Conservation (phyloP, 2,888 invertebrate species). For the Hydraecia micacea region DNA sequence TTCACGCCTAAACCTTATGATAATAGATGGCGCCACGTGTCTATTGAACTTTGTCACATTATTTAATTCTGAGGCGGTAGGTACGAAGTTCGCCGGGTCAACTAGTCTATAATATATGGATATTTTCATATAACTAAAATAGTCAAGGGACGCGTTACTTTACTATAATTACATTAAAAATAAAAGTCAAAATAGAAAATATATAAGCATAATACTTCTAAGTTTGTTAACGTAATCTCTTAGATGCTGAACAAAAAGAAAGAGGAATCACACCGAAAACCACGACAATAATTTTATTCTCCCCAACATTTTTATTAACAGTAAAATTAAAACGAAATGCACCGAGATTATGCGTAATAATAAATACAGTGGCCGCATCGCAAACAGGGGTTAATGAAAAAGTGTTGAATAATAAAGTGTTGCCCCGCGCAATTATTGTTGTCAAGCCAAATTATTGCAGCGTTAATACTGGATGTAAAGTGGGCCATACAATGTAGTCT, state of each 20-base stretch:
- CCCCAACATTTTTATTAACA: conserved; percentile 27
- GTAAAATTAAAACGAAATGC: conserved; percentile 37
- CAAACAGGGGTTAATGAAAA: conserved; percentile 71
- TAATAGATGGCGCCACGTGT: no score
- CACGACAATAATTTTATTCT: conserved; percentile 19
- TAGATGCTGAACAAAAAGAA: not conserved
- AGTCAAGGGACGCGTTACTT: not conserved
- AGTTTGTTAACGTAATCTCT: not conserved
- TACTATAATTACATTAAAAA: no score
- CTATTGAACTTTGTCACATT: no score
- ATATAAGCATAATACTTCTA: not conserved
- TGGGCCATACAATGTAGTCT: conserved; percentile 23
- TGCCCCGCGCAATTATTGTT: conserved; percentile 64
- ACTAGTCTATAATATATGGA: no score
- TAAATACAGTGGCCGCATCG: conserved; percentile 64
- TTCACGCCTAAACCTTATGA: no score
- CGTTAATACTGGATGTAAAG: conserved; percentile 59
- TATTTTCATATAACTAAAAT: no score
- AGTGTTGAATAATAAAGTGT: conserved; percentile 63
- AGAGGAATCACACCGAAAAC: not conserved
- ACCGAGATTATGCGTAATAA: conserved; percentile 56
- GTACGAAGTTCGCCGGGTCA: no score
- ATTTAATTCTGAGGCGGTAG: no score
- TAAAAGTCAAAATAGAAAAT: no score
- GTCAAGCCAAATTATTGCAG: conserved; percentile 56